These are phyloP conservation scores for Pseudopipra pipra DNA, from an alignment of 2,113 vertebrate genomes.

Conservation along the genomic window DNA sequence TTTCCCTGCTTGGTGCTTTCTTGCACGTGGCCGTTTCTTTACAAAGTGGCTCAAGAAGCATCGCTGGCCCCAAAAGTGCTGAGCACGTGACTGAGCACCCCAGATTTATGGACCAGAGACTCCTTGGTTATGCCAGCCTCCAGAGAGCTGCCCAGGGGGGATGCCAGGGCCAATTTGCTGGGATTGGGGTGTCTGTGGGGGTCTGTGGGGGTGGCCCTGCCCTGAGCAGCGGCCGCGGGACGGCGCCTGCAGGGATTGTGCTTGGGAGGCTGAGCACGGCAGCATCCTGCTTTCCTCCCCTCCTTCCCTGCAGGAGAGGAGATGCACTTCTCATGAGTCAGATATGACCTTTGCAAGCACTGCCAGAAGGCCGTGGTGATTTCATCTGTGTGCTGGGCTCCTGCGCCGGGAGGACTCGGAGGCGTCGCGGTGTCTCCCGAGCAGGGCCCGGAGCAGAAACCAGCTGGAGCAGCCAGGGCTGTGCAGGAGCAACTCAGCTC, in stretches of 20 bases:
- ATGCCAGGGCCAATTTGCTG: background rate
- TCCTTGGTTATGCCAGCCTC: background rate
- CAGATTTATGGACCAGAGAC: background rate
- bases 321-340: background rate
- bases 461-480: background rate
- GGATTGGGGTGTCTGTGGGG: background rate
- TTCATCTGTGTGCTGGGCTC: background rate
- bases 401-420: rapidly evolving
- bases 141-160: background rate
- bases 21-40: rapidly evolving
- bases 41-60: background rate
- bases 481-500: background rate
- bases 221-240: rapidly evolving
- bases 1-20: background rate
- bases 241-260: rapidly evolving
- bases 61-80: background rate
- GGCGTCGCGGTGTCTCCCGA: rapidly evolving
- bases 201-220: background rate
- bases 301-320: background rate
- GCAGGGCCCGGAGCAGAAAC: rapidly evolving
- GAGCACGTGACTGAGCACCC: rapidly evolving
- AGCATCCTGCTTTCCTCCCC: background rate
- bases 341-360: background rate
- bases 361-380: background rate
- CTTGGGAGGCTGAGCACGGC: background rate